phyloP scores from a whole-genome alignment of 2,797 vertebrate species.

The Chiroxiphia lanceolata region DNA sequence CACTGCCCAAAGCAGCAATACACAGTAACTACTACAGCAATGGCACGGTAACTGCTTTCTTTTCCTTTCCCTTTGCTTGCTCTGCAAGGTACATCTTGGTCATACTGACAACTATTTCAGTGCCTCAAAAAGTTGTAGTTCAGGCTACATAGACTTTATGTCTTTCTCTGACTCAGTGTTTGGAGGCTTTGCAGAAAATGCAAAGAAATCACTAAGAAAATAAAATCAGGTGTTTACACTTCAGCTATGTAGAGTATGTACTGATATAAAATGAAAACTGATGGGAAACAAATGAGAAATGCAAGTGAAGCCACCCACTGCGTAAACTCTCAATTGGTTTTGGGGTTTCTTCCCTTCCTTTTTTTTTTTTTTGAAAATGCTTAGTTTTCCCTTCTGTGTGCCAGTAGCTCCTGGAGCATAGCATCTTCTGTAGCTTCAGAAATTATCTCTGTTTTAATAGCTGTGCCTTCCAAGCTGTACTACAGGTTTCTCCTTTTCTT shows the following conservation, averaged over 20 bases:
- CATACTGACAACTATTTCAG: neutral
- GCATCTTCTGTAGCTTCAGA: neutral
- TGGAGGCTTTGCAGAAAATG: neutral
- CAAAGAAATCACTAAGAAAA: neutral
- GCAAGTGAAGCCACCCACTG: neutral
- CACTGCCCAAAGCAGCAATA: neutral
- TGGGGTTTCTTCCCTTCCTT: rapidly evolving
- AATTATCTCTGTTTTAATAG: neutral
- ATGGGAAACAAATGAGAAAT: constrained; percentile 7
- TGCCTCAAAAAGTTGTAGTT: neutral
- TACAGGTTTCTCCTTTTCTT: neutral
- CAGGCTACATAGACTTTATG: neutral
- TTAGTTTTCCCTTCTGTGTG: neutral
- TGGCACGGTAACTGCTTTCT: rapidly evolving
- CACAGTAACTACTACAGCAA: neutral
- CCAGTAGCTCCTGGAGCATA: neutral
- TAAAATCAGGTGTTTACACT: neutral
- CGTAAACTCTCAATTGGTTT: neutral
- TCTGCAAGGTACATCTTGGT: neutral
- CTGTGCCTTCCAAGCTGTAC: neutral
- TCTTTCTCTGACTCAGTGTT: neutral
- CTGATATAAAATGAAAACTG: neutral
- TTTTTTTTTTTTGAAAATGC: neutral
- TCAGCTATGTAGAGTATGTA: neutral
- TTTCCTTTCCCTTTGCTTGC: neutral